phyloP scores from a whole-genome alignment of 2,797 vertebrate genomes.

The Tarsius wallacei region DNA sequence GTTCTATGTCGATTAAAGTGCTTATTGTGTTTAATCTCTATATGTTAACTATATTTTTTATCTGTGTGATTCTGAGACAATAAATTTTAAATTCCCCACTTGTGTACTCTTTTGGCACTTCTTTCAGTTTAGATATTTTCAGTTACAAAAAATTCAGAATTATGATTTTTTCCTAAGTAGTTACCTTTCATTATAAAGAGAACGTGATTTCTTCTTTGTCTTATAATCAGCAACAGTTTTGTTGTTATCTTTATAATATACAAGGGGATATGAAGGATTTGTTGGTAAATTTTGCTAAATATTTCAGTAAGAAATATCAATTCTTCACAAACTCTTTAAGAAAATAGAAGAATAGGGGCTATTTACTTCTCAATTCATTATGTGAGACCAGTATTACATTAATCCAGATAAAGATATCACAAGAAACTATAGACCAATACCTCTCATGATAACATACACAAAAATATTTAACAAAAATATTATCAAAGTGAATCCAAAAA shows the following conservation, averaged over 20 bases:
- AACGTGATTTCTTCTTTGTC: background rate
- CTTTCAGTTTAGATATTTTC: background rate
- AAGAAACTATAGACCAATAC: background rate
- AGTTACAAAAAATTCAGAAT: background rate
- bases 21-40: background rate
- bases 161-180: background rate
- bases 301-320: background rate
- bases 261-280: background rate
- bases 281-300: background rate
- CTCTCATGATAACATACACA: background rate
- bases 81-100: background rate
- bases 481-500: background rate
- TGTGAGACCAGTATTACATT: background rate
- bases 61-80: background rate
- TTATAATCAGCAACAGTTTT: background rate
- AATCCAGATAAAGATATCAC: background rate
- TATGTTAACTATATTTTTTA: background rate
- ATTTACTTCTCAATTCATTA: background rate
- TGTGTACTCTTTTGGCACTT: background rate
- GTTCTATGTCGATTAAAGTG: background rate
- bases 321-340: background rate
- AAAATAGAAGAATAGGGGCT: background rate
- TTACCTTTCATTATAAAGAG: constrained; percentile 13
- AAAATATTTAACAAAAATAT: background rate
- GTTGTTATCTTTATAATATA: background rate